Evolutionary conservation across 2,113 vertebrate species (phyloP).

Genomic region (Rousettus leschenaultii): DNA sequence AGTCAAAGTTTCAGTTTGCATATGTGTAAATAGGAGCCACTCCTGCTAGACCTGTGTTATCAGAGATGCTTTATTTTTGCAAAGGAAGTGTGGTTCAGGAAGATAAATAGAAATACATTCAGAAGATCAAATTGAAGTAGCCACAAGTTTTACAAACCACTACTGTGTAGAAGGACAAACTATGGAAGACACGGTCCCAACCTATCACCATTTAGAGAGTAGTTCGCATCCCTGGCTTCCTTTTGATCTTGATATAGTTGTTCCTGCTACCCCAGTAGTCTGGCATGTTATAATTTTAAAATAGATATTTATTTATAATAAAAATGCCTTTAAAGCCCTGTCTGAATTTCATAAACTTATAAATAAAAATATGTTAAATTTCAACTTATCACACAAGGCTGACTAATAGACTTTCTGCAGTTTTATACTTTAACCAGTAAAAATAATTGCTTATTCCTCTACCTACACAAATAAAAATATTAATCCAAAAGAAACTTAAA

Average conservation of each 20-base stretch:
- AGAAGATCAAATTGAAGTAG: background rate
- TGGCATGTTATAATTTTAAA: background rate
- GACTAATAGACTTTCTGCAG: slow-evolving; percentile 8
- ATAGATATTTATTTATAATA: background rate
- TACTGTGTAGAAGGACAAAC: background rate
- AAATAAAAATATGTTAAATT: background rate
- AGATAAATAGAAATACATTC: background rate
- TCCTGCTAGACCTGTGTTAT: background rate
- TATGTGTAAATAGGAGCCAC: background rate
- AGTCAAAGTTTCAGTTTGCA: background rate
- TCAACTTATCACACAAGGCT: background rate
- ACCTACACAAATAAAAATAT: slow-evolving; percentile 22
- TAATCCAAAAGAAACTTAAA: slow-evolving; percentile 49
- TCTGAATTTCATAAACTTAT: background rate
- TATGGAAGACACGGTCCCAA: background rate
- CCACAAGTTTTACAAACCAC: background rate
- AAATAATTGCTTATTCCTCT: slow-evolving; percentile 47
- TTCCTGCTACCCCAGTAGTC: background rate
- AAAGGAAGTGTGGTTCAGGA: background rate
- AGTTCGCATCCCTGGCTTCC: background rate
- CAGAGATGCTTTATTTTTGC: background rate
- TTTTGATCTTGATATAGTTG: background rate
- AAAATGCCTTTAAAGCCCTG: background rate
- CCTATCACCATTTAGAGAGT: background rate
- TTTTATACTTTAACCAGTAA: background rate